phyloP scores from a whole-genome alignment of 1,140 invertebrate genomes.

The Alviniconcha marisindica region DNA sequence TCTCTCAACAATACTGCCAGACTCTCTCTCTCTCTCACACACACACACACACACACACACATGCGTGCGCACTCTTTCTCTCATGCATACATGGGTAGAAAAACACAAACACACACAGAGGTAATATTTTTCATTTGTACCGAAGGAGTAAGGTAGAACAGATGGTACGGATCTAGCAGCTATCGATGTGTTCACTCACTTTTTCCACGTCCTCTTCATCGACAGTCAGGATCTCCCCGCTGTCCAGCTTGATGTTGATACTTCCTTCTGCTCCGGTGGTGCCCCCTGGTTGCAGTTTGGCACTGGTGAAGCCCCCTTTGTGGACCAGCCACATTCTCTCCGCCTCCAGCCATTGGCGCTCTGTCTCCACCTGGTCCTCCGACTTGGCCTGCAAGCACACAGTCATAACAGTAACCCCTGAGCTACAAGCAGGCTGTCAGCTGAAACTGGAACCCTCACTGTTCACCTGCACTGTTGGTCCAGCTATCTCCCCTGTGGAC shows the following conservation, averaged over 20 bases:
- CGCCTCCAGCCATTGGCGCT: conserved; percentile 87
- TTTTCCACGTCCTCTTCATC: conserved; percentile 96
- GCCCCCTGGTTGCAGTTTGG: conserved; percentile 78
- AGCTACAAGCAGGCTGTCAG: too few species aligned
- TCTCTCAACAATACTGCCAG: too few species aligned
- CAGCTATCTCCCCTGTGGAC: too few species aligned
- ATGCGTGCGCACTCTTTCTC: too few species aligned
- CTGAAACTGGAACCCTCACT: neutral
- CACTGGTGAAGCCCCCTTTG: conserved; percentile 90
- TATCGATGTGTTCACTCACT: conserved; percentile 65
- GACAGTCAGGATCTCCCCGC: conserved; percentile 85
- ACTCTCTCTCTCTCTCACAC: too few species aligned
- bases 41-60: too few species aligned
- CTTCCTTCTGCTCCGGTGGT: conserved; percentile 78
- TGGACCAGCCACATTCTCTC: conserved; percentile 94
- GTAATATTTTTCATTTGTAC: too few species aligned
- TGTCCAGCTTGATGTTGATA: conserved; percentile 86
- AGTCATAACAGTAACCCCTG: neutral
- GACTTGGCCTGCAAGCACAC: conserved; percentile 83
- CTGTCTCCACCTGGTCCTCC: conserved; percentile 87
- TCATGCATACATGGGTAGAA: too few species aligned
- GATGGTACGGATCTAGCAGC: too few species aligned
- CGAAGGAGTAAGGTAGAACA: too few species aligned
- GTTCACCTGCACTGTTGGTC: neutral
- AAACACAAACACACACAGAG: too few species aligned